phyloP scores from a whole-genome alignment of 2,113 vertebrate genomes.

The Vulpes vulpes region DNA sequence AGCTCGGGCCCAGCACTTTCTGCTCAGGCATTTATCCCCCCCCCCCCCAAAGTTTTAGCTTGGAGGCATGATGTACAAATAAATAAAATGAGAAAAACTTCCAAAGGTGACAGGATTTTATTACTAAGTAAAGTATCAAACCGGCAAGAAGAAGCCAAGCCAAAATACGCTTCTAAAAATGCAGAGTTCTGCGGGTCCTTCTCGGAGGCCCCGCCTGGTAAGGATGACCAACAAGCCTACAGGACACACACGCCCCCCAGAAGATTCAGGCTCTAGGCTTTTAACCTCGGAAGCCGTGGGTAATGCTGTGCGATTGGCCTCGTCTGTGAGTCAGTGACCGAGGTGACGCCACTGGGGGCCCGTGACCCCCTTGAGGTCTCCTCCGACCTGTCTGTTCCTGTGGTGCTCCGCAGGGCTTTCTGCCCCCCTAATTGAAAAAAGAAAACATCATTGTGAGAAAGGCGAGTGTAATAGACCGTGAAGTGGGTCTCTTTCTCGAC shows the following conservation, averaged over 20 bases:
- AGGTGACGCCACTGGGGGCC: not conserved
- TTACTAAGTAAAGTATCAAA: slow-evolving; percentile 56
- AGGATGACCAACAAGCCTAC: not conserved
- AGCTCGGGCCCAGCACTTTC: not conserved
- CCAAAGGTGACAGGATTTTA: not conserved
- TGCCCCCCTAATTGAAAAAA: not conserved
- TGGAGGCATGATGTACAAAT: not conserved
- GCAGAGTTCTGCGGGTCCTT: not conserved
- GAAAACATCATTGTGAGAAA: not conserved
- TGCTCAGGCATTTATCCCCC: not conserved
- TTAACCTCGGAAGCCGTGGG: not conserved
- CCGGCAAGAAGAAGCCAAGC: slow-evolving; percentile 35
- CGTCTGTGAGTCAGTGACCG: not conserved
- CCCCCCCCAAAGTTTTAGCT: not conserved
- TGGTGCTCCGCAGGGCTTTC: not conserved
- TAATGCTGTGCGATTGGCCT: not conserved
- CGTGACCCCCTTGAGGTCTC: not conserved
- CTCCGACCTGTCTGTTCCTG: not conserved
- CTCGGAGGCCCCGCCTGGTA: not conserved
- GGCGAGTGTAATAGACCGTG: too few species aligned
- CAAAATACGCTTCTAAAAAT: slow-evolving; percentile 47
- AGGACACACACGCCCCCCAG: too few species aligned
- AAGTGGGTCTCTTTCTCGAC: not conserved
- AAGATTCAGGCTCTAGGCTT: not conserved
- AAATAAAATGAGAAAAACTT: slow-evolving; percentile 23